Percentiles rank a stretch among this genome's conserved stretches.
phyloP scores from a whole-genome alignment of 2,113 vertebrate genomes.

The Megaceryle maxima region DNA sequence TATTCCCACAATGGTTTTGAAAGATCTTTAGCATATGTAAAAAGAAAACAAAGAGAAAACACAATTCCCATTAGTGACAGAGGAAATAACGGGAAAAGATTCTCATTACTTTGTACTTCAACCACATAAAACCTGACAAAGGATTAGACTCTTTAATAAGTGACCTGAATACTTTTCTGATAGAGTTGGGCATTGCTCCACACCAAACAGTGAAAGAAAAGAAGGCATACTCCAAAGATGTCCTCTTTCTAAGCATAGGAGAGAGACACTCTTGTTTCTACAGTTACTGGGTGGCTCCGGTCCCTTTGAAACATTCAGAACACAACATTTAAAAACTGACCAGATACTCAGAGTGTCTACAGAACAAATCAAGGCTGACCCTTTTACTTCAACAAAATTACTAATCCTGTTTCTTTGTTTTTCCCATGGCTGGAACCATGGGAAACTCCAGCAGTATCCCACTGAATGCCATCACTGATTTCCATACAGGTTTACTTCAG shows the following conservation, averaged over 20 bases:
- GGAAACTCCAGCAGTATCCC: background rate
- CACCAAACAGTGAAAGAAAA: background rate
- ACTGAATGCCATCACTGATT: background rate
- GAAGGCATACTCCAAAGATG: background rate
- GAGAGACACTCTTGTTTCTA: background rate
- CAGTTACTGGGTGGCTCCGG: background rate
- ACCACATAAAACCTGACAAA: background rate
- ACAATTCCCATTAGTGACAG: background rate
- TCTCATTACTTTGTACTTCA: background rate
- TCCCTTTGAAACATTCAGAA: background rate
- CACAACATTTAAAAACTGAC: background rate
- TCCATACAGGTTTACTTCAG: background rate
- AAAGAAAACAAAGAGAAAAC: background rate
- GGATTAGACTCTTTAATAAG: background rate
- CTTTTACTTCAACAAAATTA: background rate
- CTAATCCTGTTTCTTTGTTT: background rate
- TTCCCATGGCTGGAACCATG: background rate
- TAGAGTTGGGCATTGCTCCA: background rate
- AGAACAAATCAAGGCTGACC: background rate
- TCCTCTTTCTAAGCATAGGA: background rate
- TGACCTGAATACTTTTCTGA: background rate
- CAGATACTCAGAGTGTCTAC: background rate
- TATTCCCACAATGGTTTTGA: background rate
- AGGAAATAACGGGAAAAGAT: background rate
- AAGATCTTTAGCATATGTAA: background rate